A percentile compares a stretch with the other conserved stretches of the same genome.
These are phyloP conservation scores for Chromobotia macracanthus DNA, from an alignment of 2,797 vertebrate genomes.

Conservation along the genomic window DNA sequence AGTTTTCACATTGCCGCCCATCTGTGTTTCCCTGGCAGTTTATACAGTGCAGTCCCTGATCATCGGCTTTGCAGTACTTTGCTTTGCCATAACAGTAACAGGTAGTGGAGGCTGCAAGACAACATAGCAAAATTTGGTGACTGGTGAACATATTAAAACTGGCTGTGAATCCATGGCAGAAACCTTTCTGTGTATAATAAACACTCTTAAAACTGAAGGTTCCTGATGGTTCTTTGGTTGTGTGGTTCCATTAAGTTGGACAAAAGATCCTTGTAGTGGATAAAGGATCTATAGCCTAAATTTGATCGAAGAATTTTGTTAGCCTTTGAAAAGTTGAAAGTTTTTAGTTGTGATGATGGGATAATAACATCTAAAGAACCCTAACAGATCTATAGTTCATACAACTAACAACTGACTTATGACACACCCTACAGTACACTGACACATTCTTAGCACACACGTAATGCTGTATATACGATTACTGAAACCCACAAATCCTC, in stretches of 20 bases:
- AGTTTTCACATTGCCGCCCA: constrained; percentile 84
- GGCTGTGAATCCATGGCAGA: neutral
- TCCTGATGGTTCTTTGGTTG: too few relatives aligned
- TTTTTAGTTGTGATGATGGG: constrained; percentile 1
- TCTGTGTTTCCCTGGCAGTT: constrained; percentile 84
- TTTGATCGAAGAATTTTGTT: neutral
- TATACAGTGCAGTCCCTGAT: constrained; percentile 80
- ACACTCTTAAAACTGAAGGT: too few relatives aligned
- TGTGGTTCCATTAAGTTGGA: too few relatives aligned
- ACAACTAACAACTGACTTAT: too few relatives aligned
- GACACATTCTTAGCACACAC: constrained; percentile 9
- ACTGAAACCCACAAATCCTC: constrained; percentile 13
- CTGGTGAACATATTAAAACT: neutral
- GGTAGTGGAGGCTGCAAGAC: constrained; percentile 40
- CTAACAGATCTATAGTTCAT: neutral
- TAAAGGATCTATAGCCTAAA: too few relatives aligned
- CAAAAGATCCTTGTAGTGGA: too few relatives aligned
- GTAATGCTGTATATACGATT: constrained; percentile 14
- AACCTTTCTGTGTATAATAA: neutral
- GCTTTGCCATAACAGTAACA: constrained; percentile 87
- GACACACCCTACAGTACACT: constrained; percentile 39
- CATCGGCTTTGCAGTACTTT: constrained; percentile 79
- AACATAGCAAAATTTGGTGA: constrained; percentile 9
- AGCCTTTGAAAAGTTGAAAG: neutral
- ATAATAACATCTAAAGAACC: constrained; percentile 9